Conservation (phyloP, 2,888 invertebrate species). For the Ophioninae sp. region DNA sequence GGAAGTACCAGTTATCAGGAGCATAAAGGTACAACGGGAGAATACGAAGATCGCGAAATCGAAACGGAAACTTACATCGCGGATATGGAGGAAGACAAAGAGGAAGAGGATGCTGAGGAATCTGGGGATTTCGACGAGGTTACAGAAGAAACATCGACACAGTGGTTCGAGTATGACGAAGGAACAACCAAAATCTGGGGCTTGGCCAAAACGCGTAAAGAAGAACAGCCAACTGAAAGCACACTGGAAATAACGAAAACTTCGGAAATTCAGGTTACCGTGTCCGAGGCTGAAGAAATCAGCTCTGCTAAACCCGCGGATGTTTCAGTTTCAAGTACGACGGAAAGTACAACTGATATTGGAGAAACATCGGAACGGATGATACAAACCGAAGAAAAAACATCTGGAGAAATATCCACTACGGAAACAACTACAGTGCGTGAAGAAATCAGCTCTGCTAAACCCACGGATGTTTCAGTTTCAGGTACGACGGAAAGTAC, state of each 20-base stretch:
- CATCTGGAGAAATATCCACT: not conserved
- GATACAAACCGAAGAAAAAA: too few species aligned
- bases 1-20: not conserved
- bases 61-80: slow-evolving; percentile 29
- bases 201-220: not conserved
- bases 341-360: not conserved
- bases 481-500: not conserved
- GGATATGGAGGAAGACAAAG: slow-evolving; percentile 5
- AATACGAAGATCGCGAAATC: slow-evolving; percentile 46
- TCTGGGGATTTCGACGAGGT: not conserved
- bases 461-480: not conserved
- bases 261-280: slow-evolving; percentile 1
- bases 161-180: not conserved
- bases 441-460: not conserved
- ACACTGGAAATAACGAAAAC: slow-evolving; percentile 10
- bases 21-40: slow-evolving; percentile 6
- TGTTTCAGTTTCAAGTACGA: not conserved
- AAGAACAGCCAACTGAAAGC: not conserved
- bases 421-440: too few species aligned
- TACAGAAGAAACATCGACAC: not conserved
- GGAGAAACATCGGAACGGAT: not conserved
- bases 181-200: not conserved
- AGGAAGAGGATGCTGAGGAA: not conserved
- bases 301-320: not conserved
- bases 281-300: not conserved